Base-by-base conservation (phyloP, 2,797 vertebrate species). In the Anableps anableps region DNA sequence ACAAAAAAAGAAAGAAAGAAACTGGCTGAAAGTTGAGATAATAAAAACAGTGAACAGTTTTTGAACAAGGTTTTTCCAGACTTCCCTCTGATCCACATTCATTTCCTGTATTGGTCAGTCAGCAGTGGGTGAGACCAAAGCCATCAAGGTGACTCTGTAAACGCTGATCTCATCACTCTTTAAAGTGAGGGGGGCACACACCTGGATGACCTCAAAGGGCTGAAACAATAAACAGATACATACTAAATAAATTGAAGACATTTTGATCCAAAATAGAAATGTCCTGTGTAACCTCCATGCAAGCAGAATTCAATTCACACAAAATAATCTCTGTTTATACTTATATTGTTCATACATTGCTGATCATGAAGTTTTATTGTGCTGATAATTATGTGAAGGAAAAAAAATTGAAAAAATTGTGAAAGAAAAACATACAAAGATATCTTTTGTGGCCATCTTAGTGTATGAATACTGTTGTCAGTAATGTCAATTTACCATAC, bases 111-210 rank as follows among this genome's bases (percentile, higher is more conserved):
- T 76, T 77, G 73, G 79, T 91, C 85, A 89, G 38, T 88, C 83
- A 50, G 79, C 75, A 23, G 80, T 21, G 29, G 50, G 41, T 34
- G 88, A 91, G 62, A 96, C 94, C 58, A 86, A 90, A 41, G 96
- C 96, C 86, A 96, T 91, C 58, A 98, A 84, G 82, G 96, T 95
- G 86, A 99, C 87, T 5, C 62, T 95, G 94, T 97, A 98, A 50
- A 93, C 89, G 19, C 93, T 95, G 0, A 91, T 96, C 62, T 97
- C 41, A 0, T 97, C 95, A 1, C 96, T 95, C 90, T 87, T 96
- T 66, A 99, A 74, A 26, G 94, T 96, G 79, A 99, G 95, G 58
- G 95, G 82, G 73, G 94, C 92, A 41, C 95, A 93, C 71, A 91
- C 89, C n/a, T 94, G 88, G 26, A 95, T 93, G 9, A 96, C 94